Conservation (phyloP, 2,113 vertebrate species). For the Columba janthina region DNA sequence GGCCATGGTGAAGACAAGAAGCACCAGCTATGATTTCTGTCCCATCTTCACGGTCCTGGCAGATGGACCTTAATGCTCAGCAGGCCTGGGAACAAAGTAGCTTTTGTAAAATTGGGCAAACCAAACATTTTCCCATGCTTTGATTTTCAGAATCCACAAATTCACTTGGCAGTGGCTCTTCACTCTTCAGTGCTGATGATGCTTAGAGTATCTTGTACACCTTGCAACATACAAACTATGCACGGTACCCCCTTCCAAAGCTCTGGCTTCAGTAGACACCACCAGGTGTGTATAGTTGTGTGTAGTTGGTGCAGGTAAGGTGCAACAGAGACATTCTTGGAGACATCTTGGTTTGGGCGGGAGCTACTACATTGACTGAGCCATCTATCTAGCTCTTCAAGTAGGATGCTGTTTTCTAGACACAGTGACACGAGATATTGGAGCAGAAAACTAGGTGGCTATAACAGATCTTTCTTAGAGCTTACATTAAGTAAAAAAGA, state of each 20-base stretch:
- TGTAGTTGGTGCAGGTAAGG: background rate
- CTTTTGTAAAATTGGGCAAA: background rate
- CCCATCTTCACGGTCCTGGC: background rate
- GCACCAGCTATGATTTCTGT: background rate
- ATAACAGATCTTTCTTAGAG: background rate
- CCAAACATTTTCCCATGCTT: background rate
- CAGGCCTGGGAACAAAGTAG: background rate
- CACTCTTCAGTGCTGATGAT: background rate
- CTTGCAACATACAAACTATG: fast-evolving
- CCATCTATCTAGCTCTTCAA: background rate
- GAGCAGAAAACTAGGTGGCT: background rate
- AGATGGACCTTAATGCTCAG: background rate
- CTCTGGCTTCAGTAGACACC: background rate
- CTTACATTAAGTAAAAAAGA: background rate
- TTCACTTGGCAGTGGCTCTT: background rate
- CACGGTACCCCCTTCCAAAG: background rate
- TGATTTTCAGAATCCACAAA: background rate
- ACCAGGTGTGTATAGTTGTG: background rate
- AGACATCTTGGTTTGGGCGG: background rate
- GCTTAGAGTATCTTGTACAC: background rate
- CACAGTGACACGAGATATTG: background rate
- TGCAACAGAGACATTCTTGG: background rate
- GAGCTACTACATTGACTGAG: background rate
- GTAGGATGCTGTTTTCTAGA: background rate
- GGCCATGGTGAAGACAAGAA: background rate